Percentiles rank a stretch among this genome's conserved stretches.
Conservation (phyloP, 1,140 invertebrate species). For the Mercenaria mercenaria region DNA sequence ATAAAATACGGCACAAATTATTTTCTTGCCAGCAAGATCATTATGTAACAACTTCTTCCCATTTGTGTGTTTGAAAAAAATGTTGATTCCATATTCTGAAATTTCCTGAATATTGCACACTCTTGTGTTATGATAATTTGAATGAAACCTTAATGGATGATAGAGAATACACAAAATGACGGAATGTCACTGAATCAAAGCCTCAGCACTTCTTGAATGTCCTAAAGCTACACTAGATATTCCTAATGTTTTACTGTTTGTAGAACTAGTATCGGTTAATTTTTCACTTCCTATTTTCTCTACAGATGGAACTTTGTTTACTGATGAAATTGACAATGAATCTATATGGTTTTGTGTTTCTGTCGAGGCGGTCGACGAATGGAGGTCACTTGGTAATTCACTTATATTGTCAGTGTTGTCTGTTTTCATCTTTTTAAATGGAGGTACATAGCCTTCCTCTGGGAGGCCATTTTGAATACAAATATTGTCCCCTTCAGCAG, state of each 20-base stretch:
- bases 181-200: constrained; percentile 62
- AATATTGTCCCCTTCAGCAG: constrained; percentile 20
- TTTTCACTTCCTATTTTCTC: constrained; percentile 25
- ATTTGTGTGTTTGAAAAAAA: no score
- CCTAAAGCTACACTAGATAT: constrained; percentile 34
- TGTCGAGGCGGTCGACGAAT: constrained; percentile 41
- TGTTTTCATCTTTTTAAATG: constrained; percentile 60
- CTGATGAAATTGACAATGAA: constrained; percentile 49
- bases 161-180: not conserved
- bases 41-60: no score
- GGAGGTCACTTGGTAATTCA: constrained; percentile 42
- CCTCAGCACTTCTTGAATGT: constrained; percentile 47
- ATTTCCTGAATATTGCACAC: not conserved
- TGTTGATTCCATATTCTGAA: no score
- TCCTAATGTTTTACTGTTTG: not conserved
- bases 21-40: not conserved
- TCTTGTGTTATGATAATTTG: no score
- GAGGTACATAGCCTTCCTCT: constrained; percentile 53
- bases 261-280: not conserved
- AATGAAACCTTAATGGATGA: no score
- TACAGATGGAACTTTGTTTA: not conserved
- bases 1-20: no score
- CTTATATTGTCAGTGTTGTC: constrained; percentile 18
- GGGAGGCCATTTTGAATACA: constrained; percentile 44
- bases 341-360: constrained; percentile 60